Base-by-base conservation (phyloP, 2,113 vertebrate genomes). In the Psittacara wagleri region DNA sequence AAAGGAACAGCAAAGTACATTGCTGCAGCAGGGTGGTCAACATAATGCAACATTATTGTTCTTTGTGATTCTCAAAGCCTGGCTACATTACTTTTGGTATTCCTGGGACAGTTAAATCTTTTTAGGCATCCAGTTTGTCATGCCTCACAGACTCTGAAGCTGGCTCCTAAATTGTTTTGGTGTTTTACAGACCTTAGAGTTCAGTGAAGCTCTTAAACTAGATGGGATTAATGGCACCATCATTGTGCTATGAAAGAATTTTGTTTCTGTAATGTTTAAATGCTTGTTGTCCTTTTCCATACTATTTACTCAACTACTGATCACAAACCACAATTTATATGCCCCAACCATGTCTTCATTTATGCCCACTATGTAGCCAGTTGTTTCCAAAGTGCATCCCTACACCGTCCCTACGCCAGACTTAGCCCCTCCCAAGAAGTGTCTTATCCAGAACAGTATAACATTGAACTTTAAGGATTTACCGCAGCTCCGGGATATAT, bases 351-450 rank as follows among this genome's bases (percentile, higher is more conserved):
- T 11, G 6, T 14, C 31, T 84, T 24, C 54, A 28, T 51, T 69
- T 41, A 9, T 13, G 9, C 23, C 78, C 17, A 22, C 16, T 51
- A 1, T 3, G 1, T 54, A 83, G 35, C 8, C 64, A 54, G 49
- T 20, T 51, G 13, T 4, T 35, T 82, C 63, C 44, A 48, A 44
- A 70, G 33, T 59, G 17, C 31, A 81, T 33, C n/a, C 35, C 51
- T 19, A 23, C 28, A 28, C 3, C n/a, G 51, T 2, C 25, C 44
- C 44, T 46, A 46, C 39, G 63, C 11, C 13, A 55, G 2, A 4
- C 4, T 2, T 7, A 16, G 8, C 4, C 0, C 6, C 6, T 8
- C 6, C 7, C 5, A 27, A 31, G 1, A 83, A 76, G 27, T 17
- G 1, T 43, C 74, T 46, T 51, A 69, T 33, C 28, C 46, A 69